A percentile compares a stretch with the other conserved stretches of the same genome.
Conservation (phyloP, 1,140 invertebrate genomes). For the Eciton burchellii region DNA sequence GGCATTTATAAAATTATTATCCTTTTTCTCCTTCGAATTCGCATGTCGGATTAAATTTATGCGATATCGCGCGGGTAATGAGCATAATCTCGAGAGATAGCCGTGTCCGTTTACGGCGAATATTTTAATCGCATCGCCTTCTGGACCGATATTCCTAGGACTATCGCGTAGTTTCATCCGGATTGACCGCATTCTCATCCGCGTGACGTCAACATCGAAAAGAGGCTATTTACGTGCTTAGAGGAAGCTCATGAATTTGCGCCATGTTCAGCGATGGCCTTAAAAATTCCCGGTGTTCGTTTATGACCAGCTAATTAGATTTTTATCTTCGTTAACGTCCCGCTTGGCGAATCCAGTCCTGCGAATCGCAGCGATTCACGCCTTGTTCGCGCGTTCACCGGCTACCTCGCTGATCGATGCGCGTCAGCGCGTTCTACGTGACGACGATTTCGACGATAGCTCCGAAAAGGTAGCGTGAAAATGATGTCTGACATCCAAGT, state of each 20-base stretch:
- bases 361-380: slow-evolving; percentile 55
- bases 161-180: slow-evolving; percentile 71
- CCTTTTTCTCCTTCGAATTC: background rate
- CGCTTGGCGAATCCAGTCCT: slow-evolving; percentile 63
- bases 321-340: slow-evolving; percentile 79
- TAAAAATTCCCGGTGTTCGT: slow-evolving; percentile 75
- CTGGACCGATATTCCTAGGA: slow-evolving; percentile 65
- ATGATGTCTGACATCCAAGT: slow-evolving; percentile 19
- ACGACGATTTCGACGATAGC: slow-evolving; percentile 13
- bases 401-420: slow-evolving; percentile 41
- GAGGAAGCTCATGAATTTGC: slow-evolving; percentile 74
- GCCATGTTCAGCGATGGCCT: slow-evolving; percentile 66
- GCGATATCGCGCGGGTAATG: slow-evolving; percentile 8
- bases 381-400: slow-evolving; percentile 44
- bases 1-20: slow-evolving; percentile 14
- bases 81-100: slow-evolving; percentile 18
- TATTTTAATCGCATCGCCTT: slow-evolving; percentile 65
- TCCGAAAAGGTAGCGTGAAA: slow-evolving; percentile 8
- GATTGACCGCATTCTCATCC: slow-evolving; percentile 75
- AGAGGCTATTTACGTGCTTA: slow-evolving; percentile 65
- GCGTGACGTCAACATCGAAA: slow-evolving; percentile 74
- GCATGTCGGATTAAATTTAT: slow-evolving; percentile 24
- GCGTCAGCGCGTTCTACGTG: slow-evolving; percentile 14
- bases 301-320: slow-evolving; percentile 78
- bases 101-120: slow-evolving; percentile 17